Evolutionary conservation across 1,140 invertebrate species (phyloP).

Genomic region (Drosophila kurseongensis): DNA sequence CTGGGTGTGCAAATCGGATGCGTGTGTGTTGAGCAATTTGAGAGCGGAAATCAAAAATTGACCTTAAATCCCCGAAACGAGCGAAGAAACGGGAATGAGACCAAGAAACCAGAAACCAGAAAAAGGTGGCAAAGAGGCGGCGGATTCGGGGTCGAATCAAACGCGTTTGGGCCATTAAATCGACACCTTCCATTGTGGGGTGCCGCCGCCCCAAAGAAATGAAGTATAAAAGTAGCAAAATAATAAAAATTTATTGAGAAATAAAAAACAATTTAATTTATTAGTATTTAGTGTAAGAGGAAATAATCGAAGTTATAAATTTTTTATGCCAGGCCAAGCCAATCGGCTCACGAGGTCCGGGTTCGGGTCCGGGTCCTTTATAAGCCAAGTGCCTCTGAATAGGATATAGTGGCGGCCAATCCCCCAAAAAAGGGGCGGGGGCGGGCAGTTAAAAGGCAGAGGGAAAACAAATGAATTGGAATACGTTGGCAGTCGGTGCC

Average conservation of each 20-base stretch:
- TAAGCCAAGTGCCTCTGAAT: conserved; percentile 44
- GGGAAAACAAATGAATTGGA: conserved; percentile 81
- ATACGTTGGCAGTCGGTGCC: conserved; percentile 67
- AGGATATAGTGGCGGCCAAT: conserved; percentile 13
- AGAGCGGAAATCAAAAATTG: conserved; percentile 83
- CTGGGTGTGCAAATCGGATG: conserved; percentile 55
- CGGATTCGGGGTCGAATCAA: conserved; percentile 26
- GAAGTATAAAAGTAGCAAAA: conserved; percentile 82
- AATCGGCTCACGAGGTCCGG: conserved; percentile 11
- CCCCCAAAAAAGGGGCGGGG: conserved; percentile 6
- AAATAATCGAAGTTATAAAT: conserved; percentile 83
- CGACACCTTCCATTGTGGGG: conserved; percentile 62
- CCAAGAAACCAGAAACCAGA: background rate
- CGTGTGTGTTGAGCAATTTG: conserved; percentile 78
- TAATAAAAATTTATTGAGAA: conserved; percentile 84
- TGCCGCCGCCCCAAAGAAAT: conserved; percentile 30
- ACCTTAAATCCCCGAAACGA: conserved; percentile 62
- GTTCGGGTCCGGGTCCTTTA: conserved; percentile 3
- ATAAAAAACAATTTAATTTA: conserved; percentile 84
- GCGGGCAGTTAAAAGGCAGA: conserved; percentile 65
- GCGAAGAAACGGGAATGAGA: conserved; percentile 13
- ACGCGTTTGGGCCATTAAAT: conserved; percentile 72
- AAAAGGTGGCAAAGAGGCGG: background rate
- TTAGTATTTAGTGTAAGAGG: conserved; percentile 82
- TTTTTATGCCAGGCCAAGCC: conserved; percentile 67